These are phyloP conservation scores for Perizoma affinitatum DNA, from an alignment of 2,888 invertebrate genomes.

Conservation along the genomic window DNA sequence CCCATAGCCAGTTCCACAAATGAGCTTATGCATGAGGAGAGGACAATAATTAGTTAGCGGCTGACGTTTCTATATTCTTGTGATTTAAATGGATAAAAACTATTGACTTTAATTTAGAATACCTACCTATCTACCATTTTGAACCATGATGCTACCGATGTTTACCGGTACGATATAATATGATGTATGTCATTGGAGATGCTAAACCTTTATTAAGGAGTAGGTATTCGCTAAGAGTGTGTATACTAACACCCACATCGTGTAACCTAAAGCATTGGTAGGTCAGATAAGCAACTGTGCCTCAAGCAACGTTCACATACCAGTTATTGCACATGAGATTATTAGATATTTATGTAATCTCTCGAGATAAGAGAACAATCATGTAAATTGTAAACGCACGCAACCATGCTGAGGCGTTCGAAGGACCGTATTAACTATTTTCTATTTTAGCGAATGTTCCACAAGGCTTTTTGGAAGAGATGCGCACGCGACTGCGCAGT, in stretches of 20 bases:
- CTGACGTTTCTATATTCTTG: too few species aligned
- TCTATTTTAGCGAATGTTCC: conserved; percentile 75
- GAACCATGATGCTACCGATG: too few species aligned
- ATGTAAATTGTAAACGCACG: conserved; percentile 29
- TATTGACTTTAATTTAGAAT: too few species aligned
- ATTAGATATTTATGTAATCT: conserved; percentile 36
- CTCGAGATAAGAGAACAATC: conserved; percentile 39
- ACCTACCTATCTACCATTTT: too few species aligned
- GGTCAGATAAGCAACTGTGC: conserved; percentile 19
- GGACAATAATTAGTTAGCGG: too few species aligned
- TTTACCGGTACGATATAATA: too few species aligned
- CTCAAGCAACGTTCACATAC: conserved; percentile 32
- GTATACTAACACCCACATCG: background rate
- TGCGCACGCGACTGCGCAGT: conserved; percentile 60
- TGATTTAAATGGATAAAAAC: too few species aligned
- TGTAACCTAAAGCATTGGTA: background rate
- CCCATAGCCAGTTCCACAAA: too few species aligned
- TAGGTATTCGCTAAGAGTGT: background rate
- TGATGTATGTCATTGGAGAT: too few species aligned
- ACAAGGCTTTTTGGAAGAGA: conserved; percentile 63
- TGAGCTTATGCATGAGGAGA: too few species aligned
- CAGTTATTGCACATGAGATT: conserved; percentile 37
- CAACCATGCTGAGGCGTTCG: conserved; percentile 36
- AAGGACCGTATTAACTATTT: conserved; percentile 61
- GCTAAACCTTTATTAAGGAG: background rate